Evolutionary conservation across 2,888 invertebrate genomes (phyloP).

Genomic region (Pherbina coryleti): DNA sequence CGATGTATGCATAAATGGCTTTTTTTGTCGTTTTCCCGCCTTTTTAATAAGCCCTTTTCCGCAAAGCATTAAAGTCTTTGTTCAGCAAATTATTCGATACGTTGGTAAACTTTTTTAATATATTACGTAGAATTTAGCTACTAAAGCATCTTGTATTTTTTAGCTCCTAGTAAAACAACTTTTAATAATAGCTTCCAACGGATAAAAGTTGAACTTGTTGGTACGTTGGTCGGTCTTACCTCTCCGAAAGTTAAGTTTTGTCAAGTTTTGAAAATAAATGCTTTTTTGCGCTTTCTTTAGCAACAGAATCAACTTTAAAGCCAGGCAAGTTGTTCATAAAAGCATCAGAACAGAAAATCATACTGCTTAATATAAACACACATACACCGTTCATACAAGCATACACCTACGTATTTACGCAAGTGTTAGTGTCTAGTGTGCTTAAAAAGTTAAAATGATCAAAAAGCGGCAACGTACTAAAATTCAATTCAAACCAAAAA

Average conservation of each 20-base stretch:
- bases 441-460: conserved; percentile 23
- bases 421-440: neutral
- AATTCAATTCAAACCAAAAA: conserved; percentile 9
- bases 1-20: neutral
- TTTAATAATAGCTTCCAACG: conserved; percentile 65
- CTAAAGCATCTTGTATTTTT: conserved; percentile 66
- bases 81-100: neutral
- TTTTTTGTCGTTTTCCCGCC: neutral
- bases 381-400: neutral
- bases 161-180: conserved; percentile 68
- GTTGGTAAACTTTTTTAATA: conserved; percentile 24
- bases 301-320: conserved; percentile 23
- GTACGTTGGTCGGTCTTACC: neutral
- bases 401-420: neutral
- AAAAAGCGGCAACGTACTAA: neutral
- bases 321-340: conserved; percentile 10
- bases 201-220: conserved; percentile 54
- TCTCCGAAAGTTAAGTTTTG: conserved; percentile 57
- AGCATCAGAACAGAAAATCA: conserved; percentile 26
- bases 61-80: neutral
- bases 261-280: conserved; percentile 55
- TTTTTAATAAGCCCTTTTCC: conserved; percentile 11
- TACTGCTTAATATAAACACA: neutral
- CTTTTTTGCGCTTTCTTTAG: conserved; percentile 53
- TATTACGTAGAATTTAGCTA: conserved; percentile 56